Base-by-base conservation (phyloP, 2,113 vertebrate species). In the Carassius auratus region DNA sequence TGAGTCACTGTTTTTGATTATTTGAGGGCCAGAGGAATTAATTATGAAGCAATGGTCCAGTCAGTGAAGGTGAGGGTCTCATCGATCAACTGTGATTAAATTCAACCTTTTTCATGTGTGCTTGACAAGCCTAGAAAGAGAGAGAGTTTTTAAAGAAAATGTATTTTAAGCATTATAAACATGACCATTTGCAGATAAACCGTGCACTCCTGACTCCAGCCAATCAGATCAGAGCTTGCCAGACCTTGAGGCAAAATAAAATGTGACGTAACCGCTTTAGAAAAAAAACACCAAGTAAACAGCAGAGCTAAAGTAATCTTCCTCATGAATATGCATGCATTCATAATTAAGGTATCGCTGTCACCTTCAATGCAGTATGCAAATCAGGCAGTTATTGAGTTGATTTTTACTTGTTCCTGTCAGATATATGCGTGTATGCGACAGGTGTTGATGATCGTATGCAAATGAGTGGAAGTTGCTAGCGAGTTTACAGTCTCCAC, bases 81-180 rank as follows among this genome's bases (percentile, higher is more conserved):
- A 88, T 92, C 92, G 90, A 88, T 92, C 86, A 73, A 84, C 82
- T 59, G 19, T 92, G 90, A 93, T 94, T 92, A 92, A 91, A 89
- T 74, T 23, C 23, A 85, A 90, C 89, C 88, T 85, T 42, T 42
- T 6, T 38, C 36, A 38, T 42, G 42, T 30, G 30, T 30, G 30
- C 30, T 30, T 30, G 30, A 30, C 30, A 30, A 1, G 30, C 1
- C 30, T 30, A 30, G 30, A 30, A 30, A 30, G 30, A 30, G 30
- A 30, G 30, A 30, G 30, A 30, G 30, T 30, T 38, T 38, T 38
- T 38, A 38, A 38, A 38, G 36, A 3, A 38, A 38, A 38, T 38
- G 36, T 38, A 38, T 38, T 38, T 38, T 38, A 38, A 38, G 0
- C 36, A 38, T 38, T 36, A 15, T 36, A 69, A 69, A 69, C 66